These are phyloP conservation scores for Etheostoma perlongum DNA, from an alignment of 2,797 vertebrate genomes.

Conservation along the genomic window DNA sequence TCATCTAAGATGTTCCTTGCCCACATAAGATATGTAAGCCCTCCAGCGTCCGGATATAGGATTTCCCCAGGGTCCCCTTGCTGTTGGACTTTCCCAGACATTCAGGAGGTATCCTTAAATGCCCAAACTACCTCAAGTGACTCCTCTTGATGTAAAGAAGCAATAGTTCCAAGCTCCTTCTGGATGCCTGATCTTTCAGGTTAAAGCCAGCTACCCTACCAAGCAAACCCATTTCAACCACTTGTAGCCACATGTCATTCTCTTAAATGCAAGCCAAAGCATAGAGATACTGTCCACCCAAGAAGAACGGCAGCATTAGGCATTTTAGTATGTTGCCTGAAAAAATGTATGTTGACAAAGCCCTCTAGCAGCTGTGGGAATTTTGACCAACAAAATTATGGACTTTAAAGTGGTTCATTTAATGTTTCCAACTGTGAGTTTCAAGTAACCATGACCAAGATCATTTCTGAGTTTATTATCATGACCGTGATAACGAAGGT, in stretches of 20 bases:
- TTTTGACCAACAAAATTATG: background rate
- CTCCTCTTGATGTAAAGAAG: background rate
- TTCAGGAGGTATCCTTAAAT: background rate
- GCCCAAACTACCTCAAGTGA: background rate
- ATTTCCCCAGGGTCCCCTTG: background rate
- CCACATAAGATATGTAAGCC: conserved; percentile 10
- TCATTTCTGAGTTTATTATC: background rate
- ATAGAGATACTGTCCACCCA: background rate
- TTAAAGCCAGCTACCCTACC: background rate
- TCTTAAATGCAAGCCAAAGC: too few relatives aligned
- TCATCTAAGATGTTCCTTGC: background rate
- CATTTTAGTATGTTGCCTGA: background rate
- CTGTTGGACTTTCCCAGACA: background rate
- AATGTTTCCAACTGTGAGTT: background rate
- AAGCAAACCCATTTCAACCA: background rate
- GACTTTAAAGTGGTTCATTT: background rate
- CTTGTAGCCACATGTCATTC: background rate
- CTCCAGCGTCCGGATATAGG: background rate
- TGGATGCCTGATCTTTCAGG: background rate
- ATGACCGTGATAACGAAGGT: background rate
- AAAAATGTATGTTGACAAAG: background rate
- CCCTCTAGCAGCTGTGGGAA: background rate
- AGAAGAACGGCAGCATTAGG: background rate
- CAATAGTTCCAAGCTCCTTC: background rate
- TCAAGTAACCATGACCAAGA: background rate